Evolutionary conservation across 2,888 invertebrate species (phyloP).

Genomic region (Cephus pulcher): DNA sequence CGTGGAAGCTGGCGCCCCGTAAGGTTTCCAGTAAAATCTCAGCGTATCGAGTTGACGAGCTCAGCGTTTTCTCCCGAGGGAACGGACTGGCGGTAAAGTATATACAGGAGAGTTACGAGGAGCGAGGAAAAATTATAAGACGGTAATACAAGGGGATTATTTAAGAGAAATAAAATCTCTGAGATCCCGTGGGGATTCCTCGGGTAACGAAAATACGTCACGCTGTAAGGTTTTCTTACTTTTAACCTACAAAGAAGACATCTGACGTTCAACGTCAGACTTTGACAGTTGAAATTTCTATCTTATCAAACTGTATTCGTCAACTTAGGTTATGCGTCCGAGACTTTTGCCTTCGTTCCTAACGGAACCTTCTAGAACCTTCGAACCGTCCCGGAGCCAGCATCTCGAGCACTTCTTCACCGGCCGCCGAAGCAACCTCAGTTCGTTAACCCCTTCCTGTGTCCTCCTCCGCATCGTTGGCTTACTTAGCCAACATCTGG

Average conservation of each 20-base stretch:
- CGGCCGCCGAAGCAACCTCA: background rate
- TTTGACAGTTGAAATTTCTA: background rate
- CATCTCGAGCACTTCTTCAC: background rate
- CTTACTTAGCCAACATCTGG: conserved; percentile 23
- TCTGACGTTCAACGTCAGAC: background rate
- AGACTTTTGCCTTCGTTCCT: background rate
- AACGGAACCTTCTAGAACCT: background rate
- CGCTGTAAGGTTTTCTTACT: background rate
- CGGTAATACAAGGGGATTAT: background rate
- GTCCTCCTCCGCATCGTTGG: background rate
- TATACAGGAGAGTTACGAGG: background rate
- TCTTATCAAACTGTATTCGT: background rate
- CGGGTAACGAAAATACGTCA: background rate
- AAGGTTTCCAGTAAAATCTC: background rate
- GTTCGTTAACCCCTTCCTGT: background rate
- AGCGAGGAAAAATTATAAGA: background rate
- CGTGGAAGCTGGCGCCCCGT: conserved; percentile 4
- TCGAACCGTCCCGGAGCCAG: background rate
- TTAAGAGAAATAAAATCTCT: background rate
- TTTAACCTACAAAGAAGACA: background rate
- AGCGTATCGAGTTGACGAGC: background rate
- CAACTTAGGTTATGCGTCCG: too few species aligned
- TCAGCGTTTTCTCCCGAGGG: background rate
- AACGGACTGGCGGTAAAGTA: background rate
- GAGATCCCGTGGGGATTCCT: background rate